Conservation (phyloP, 1,140 invertebrate species). For the Aradophagus sp. region DNA sequence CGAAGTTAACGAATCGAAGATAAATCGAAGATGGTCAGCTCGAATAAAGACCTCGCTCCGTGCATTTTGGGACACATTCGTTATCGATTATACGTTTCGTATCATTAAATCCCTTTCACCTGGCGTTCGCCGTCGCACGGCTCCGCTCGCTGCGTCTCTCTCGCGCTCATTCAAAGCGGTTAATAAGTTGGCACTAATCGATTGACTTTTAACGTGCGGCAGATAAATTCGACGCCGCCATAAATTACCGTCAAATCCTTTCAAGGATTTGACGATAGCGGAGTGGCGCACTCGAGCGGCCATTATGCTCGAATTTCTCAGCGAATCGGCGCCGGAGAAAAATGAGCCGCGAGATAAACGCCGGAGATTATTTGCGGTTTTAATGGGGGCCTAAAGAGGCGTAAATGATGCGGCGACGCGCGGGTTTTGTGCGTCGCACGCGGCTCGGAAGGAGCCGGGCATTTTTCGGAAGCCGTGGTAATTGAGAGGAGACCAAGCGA, state of each 20-base stretch:
- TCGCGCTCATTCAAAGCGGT: slow-evolving; percentile 54
- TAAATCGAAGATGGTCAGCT: too few relatives aligned
- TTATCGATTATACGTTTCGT: too few relatives aligned
- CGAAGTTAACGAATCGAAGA: too few relatives aligned
- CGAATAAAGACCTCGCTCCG: too few relatives aligned
- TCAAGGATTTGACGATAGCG: slow-evolving; percentile 29
- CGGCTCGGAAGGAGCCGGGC: slow-evolving; percentile 15
- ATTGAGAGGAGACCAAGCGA: slow-evolving; percentile 22
- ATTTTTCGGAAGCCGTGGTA: slow-evolving; percentile 24
- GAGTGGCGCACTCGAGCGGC: slow-evolving; percentile 21
- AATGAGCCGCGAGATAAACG: slow-evolving; percentile 36
- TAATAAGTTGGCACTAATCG: slow-evolving; percentile 68
- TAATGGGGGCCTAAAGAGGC: slow-evolving; percentile 45
- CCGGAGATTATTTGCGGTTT: slow-evolving; percentile 39
- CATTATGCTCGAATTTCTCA: slow-evolving; percentile 40
- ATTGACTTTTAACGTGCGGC: slow-evolving; percentile 58
- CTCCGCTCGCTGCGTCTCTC: slow-evolving; percentile 3
- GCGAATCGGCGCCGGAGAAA: slow-evolving; percentile 30
- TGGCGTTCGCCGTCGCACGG: too few relatives aligned
- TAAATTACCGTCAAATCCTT: slow-evolving; percentile 41
- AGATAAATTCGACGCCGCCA: slow-evolving; percentile 33
- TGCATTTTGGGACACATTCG: too few relatives aligned
- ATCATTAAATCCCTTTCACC: too few relatives aligned
- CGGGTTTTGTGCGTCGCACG: slow-evolving; percentile 30
- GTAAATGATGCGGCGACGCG: slow-evolving; percentile 39